phyloP scores from a whole-genome alignment of 2,888 invertebrate genomes.

The Mamestra brassicae region DNA sequence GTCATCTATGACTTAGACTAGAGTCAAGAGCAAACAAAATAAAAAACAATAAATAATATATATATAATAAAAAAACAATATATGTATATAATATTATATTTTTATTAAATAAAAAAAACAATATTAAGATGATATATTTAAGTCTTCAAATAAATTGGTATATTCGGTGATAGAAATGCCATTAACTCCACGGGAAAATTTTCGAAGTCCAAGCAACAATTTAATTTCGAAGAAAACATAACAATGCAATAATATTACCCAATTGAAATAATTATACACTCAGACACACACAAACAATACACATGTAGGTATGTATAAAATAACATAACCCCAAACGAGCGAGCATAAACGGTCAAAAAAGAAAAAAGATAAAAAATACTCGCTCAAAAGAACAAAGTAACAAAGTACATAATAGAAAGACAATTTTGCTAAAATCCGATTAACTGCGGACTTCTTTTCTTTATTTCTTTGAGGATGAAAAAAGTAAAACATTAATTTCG shows the following conservation, averaged over 20 bases:
- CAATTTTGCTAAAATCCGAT: slow-evolving; percentile 65
- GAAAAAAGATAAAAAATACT: slow-evolving; percentile 3
- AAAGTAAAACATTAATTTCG: slow-evolving; percentile 57
- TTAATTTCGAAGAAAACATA: no score
- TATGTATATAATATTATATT: no score
- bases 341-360: slow-evolving; percentile 19
- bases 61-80: no score
- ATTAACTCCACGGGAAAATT: background rate
- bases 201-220: no score
- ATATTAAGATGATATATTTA: background rate
- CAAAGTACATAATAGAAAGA: slow-evolving; percentile 57
- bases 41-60: no score
- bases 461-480: slow-evolving; percentile 43
- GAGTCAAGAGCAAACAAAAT: no score
- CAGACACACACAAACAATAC: background rate
- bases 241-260: background rate
- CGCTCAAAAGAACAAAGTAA: slow-evolving; percentile 47
- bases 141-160: background rate
- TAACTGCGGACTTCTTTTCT: slow-evolving; percentile 52
- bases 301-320: background rate
- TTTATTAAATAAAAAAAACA: no score
- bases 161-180: background rate
- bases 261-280: background rate
- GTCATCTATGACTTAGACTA: no score
- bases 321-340: slow-evolving; percentile 10